phyloP scores from a whole-genome alignment of 2,797 vertebrate species.

The Coregonus sp. region DNA sequence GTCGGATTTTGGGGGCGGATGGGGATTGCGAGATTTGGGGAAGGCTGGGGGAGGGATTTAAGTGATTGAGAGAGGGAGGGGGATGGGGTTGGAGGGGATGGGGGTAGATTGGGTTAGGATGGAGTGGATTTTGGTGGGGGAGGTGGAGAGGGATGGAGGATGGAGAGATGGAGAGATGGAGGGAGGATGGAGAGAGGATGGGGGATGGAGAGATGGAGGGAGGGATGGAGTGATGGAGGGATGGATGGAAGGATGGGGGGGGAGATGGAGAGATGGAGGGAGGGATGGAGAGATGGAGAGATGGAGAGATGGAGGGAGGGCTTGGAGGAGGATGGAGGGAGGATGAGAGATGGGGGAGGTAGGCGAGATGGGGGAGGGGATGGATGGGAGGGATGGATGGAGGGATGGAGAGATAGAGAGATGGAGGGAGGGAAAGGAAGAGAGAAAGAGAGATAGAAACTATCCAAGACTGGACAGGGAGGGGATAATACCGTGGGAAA shows the following conservation, averaged over 20 bases:
- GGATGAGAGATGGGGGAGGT: neutral
- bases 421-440: neutral
- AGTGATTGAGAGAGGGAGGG: no score
- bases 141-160: no score
- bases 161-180: neutral
- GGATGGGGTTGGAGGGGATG: no score
- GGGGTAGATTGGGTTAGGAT: no score
- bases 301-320: neutral
- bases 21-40: no score
- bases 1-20: no score
- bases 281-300: neutral
- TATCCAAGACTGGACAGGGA: no score
- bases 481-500: neutral
- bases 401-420: neutral
- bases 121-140: no score
- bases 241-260: neutral
- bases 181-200: neutral
- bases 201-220: no score
- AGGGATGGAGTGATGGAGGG: neutral
- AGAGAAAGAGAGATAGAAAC: no score
- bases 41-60: no score
- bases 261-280: no score
- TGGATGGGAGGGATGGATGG: constrained; percentile 1
- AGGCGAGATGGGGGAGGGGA: neutral
- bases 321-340: neutral